A percentile compares a stretch with the other conserved stretches of the same genome.
Conservation (phyloP, 1,140 invertebrate species). For the Calosoma granatense region DNA sequence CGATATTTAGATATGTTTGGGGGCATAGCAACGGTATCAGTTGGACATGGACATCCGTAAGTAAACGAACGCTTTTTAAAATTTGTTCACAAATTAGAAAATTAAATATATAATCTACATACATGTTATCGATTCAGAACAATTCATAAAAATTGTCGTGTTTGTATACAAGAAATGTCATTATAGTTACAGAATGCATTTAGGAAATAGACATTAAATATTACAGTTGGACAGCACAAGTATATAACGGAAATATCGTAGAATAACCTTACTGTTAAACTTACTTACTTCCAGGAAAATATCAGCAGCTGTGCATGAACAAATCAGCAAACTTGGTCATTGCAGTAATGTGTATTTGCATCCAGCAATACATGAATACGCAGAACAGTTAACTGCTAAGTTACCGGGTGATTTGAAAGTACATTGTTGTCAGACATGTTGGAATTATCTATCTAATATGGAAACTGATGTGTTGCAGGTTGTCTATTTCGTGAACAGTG, state of each 20-base stretch:
- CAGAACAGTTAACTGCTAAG: constrained; percentile 65
- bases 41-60: constrained; percentile 98
- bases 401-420: constrained; percentile 81
- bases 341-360: constrained; percentile 87
- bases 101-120: too few relatives aligned
- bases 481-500: constrained; percentile 91
- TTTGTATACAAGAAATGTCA: too few relatives aligned
- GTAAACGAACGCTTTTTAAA: constrained; percentile 29
- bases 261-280: not conserved
- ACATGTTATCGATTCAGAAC: too few relatives aligned
- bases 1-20: constrained; percentile 91
- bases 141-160: too few relatives aligned
- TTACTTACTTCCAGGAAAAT: constrained; percentile 56
- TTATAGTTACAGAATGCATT: not conserved
- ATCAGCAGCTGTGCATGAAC: constrained; percentile 60
- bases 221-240: not conserved
- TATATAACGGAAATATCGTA: constrained; percentile 4
- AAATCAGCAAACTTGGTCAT: constrained; percentile 79
- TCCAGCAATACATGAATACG: constrained; percentile 84
- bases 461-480: constrained; percentile 40
- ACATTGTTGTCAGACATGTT: constrained; percentile 20
- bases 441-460: constrained; percentile 13
- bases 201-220: not conserved
- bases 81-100: constrained; percentile 1
- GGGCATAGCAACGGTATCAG: constrained; percentile 92